Evolutionary conservation across 2,888 invertebrate genomes (phyloP), one percentile per base, ranked within the genome.

Genomic region (Mesoligia furuncula): DNA sequence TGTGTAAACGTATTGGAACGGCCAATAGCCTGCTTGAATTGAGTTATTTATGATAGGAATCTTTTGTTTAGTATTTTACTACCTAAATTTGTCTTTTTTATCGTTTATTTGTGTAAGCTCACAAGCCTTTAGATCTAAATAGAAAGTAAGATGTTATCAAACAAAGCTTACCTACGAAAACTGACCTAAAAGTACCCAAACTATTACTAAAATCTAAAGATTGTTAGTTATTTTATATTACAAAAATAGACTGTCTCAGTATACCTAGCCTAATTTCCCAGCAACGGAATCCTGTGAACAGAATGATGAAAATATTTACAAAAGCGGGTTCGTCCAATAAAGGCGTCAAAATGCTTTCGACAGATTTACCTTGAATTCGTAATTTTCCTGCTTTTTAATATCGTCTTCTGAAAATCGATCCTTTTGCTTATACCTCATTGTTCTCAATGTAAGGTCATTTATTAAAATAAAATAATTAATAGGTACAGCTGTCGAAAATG

Each of bases 311-410:
- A 75, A 72, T 85, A 84, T 83, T 81, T 80, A 88, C 81, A 87
- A 86, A 87, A 86, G 85, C 83, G 77, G 75, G 72, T 86, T 83
- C 70, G 72, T 75, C 84, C 80, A 84, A 85, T 77, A 85, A 81
- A 85, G 72, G 74, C 81, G 77, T 84, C 77, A 82, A 78, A 75
- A 67, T 17, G 27, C 75, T 73, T 42, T 67, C 20, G 67, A 80
- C 69, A 76, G 72, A 73, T 79, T 87, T 85, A 78, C 77, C 75
- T 87, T 85, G 77, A 84, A 78, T 82, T 81, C 81, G 39, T 51
- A 8, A 80, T 85, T 81, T 84, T 77, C 67, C 73, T 64, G 54
- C 66, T 77, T 81, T 80, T 81, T 84, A 82, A 81, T 81, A 83
- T 82, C 66, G 74, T 79, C 75, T 77, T 48, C 61, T 62, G 65